A percentile compares a stretch with the other conserved stretches of the same genome.
phyloP scores from a whole-genome alignment of 2,888 invertebrate species.

The Slavum lentiscoides region DNA sequence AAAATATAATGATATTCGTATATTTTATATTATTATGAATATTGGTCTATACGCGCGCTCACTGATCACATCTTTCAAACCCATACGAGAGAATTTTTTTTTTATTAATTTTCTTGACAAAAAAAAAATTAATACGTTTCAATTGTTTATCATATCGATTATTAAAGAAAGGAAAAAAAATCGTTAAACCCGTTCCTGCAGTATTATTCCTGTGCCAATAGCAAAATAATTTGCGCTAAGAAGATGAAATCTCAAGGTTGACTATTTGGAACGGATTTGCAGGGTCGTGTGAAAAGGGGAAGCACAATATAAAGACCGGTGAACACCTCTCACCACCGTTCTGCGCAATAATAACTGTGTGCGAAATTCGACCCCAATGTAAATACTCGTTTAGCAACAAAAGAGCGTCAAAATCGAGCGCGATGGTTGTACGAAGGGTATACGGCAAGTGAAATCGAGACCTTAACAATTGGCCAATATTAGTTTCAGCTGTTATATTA shows the following conservation, averaged over 20 bases:
- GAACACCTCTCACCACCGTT: not conserved
- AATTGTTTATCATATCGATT: too few species aligned
- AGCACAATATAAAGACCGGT: not conserved
- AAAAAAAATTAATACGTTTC: too few species aligned
- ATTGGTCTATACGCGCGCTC: too few species aligned
- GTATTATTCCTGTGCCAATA: too few species aligned
- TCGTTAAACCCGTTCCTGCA: too few species aligned
- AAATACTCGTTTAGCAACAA: slow-evolving; percentile 21
- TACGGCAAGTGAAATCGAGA: not conserved
- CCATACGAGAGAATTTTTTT: too few species aligned
- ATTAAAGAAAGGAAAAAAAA: too few species aligned
- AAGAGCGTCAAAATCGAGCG: not conserved
- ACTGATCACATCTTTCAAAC: too few species aligned
- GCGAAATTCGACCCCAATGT: slow-evolving; percentile 21
- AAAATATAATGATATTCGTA: too few species aligned
- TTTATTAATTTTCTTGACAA: too few species aligned
- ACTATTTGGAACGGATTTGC: not conserved
- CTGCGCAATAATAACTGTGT: not conserved
- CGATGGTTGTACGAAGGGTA: not conserved
- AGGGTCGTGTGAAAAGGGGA: not conserved
- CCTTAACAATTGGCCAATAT: slow-evolving; percentile 3
- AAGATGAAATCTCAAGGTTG: not conserved
- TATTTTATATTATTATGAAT: too few species aligned
- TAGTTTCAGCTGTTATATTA: not conserved
- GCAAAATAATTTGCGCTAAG: too few species aligned